A percentile compares a stretch with the other conserved stretches of the same genome.
phyloP scores from a whole-genome alignment of 2,888 invertebrate genomes.

The Sepiola atlantica region DNA sequence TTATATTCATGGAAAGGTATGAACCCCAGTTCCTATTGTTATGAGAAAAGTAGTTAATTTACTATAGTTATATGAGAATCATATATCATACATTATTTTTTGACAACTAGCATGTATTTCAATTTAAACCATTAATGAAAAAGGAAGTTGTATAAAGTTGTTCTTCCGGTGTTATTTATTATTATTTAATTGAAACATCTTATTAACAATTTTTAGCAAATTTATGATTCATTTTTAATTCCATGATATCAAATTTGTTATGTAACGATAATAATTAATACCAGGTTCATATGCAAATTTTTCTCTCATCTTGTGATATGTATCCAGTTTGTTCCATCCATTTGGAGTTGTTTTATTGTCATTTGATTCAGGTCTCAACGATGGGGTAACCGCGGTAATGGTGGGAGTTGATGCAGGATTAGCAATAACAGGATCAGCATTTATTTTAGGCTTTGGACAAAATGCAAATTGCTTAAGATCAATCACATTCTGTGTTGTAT shows the following conservation, averaged over 20 bases:
- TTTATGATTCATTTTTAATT: background rate
- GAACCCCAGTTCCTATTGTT: no score
- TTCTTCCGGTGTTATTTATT: no score
- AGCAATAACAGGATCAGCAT: background rate
- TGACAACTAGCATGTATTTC: no score
- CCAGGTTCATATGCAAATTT: background rate
- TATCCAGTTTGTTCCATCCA: background rate
- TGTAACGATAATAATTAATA: background rate
- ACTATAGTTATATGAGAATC: no score
- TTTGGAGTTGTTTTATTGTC: background rate
- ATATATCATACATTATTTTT: no score
- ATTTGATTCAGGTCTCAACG: background rate
- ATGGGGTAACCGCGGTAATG: background rate
- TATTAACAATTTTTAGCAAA: background rate
- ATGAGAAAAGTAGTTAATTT: no score
- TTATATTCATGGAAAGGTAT: no score
- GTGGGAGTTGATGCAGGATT: background rate
- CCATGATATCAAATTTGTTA: background rate
- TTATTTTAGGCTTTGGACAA: background rate
- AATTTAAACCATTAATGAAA: no score
- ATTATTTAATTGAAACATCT: background rate
- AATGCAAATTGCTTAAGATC: background rate
- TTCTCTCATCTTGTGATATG: background rate
- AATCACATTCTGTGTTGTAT: background rate
- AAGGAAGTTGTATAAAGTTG: no score